Evolutionary conservation across 2,888 invertebrate species (phyloP).

Genomic region (Lepidonotus clava): DNA sequence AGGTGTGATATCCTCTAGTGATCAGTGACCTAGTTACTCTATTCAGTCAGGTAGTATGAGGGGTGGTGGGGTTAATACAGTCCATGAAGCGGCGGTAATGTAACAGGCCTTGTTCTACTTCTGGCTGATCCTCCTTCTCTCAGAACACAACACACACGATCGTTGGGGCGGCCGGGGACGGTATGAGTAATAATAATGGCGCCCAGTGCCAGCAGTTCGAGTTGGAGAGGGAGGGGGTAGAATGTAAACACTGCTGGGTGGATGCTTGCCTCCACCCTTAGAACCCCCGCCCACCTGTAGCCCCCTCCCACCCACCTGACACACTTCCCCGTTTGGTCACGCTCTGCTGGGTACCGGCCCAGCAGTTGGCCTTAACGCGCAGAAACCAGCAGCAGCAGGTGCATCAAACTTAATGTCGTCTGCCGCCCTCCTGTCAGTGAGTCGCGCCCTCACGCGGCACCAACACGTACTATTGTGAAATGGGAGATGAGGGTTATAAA

Average conservation of each 20-base stretch:
- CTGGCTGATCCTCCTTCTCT: too few species aligned
- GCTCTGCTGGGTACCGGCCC: background rate
- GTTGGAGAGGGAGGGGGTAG: background rate
- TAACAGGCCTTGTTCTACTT: too few species aligned
- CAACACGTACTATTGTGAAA: background rate
- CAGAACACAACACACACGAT: too few species aligned
- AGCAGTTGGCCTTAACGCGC: background rate
- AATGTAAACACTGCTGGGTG: background rate
- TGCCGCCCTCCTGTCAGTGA: too few species aligned
- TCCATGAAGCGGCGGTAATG: too few species aligned
- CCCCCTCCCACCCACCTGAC: background rate
- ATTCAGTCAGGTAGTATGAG: too few species aligned
- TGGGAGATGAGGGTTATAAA: too few species aligned
- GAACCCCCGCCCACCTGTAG: background rate
- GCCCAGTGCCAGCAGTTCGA: background rate
- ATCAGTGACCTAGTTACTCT: too few species aligned
- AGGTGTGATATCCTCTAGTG: too few species aligned
- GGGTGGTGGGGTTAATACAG: too few species aligned
- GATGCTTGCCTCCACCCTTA: background rate
- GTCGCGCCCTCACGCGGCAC: background rate
- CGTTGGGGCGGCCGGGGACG: background rate
- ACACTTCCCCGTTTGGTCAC: background rate
- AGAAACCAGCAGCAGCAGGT: background rate
- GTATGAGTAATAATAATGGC: slow-evolving; percentile 1
- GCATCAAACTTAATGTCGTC: too few species aligned